phyloP scores from a whole-genome alignment of 1,140 invertebrate species.

The Heliconius hermathena region DNA sequence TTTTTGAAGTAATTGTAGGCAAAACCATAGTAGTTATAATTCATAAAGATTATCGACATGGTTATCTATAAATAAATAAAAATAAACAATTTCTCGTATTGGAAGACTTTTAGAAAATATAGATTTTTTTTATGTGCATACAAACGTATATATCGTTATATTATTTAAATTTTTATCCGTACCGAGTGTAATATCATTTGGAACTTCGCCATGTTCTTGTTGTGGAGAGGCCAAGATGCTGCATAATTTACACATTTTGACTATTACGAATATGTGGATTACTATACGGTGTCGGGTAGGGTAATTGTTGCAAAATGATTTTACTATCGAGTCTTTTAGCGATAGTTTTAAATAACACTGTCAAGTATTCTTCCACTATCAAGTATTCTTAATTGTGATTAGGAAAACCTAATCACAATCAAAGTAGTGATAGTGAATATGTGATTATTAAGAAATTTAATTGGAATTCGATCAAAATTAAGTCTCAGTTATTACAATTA shows the following conservation, averaged over 20 bases:
- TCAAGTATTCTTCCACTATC: too few relatives aligned
- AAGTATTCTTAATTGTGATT: too few relatives aligned
- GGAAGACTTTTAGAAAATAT: background rate
- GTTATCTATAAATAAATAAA: too few relatives aligned
- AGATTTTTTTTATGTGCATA: background rate
- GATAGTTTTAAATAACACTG: too few relatives aligned
- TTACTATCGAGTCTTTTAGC: background rate
- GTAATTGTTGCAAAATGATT: background rate
- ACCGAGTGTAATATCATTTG: conserved; percentile 16
- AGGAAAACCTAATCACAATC: too few relatives aligned
- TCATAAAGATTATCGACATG: too few relatives aligned
- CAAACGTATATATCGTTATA: background rate
- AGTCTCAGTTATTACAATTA: too few relatives aligned
- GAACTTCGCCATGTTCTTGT: conserved; percentile 32
- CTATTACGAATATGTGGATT: background rate
- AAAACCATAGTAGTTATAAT: too few relatives aligned
- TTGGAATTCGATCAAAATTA: too few relatives aligned
- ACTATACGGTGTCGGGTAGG: background rate
- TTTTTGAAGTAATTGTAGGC: too few relatives aligned
- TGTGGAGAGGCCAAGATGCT: conserved; percentile 23
- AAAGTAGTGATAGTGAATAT: too few relatives aligned
- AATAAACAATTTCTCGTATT: background rate
- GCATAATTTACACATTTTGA: conserved; percentile 27
- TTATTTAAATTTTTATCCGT: conserved; percentile 31
- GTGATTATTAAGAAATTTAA: too few relatives aligned